Percentiles rank a stretch among this genome's conserved stretches.
These are phyloP conservation scores for Harpagus bidentatus DNA, from an alignment of 2,113 vertebrate species.

Conservation along the genomic window DNA sequence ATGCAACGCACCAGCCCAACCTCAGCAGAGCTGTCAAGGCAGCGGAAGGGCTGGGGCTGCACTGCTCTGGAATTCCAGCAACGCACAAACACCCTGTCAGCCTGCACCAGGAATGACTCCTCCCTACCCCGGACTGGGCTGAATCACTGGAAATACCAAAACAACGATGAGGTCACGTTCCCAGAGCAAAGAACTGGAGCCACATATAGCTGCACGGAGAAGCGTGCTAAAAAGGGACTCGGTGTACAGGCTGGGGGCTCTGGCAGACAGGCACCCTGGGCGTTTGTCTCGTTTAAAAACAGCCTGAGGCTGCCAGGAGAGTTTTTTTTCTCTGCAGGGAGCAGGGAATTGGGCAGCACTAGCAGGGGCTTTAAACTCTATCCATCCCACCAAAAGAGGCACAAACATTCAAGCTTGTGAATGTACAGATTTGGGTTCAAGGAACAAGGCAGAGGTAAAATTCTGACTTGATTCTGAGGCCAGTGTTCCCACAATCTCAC, in stretches of 20 bases:
- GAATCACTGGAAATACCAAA: slow-evolving; percentile 68
- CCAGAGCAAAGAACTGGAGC: background rate
- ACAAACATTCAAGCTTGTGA: background rate
- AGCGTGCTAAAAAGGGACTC: slow-evolving; percentile 19
- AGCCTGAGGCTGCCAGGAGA: background rate
- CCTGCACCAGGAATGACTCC: slow-evolving; percentile 35
- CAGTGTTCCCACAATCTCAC: background rate
- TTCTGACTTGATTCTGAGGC: background rate
- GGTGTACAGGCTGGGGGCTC: background rate
- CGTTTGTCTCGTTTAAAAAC: slow-evolving; percentile 47
- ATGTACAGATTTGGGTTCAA: background rate
- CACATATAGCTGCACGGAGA: slow-evolving; percentile 17
- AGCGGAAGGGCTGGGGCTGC: slow-evolving; percentile 50
- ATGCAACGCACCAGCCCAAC: background rate
- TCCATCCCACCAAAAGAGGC: background rate
- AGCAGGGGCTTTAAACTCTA: background rate
- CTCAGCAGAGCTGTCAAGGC: slow-evolving; percentile 34
- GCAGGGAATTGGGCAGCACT: background rate
- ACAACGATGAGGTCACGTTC: slow-evolving; percentile 61
- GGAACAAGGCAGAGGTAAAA: background rate
- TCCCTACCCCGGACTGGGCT: slow-evolving; percentile 39
- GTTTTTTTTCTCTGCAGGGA: background rate
- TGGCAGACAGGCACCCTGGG: slow-evolving; percentile 35
- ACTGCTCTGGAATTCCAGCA: slow-evolving; percentile 49
- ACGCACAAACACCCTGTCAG: slow-evolving; percentile 24